phyloP scores from a whole-genome alignment of 2,888 invertebrate genomes.

The Xestia rhomboidea region DNA sequence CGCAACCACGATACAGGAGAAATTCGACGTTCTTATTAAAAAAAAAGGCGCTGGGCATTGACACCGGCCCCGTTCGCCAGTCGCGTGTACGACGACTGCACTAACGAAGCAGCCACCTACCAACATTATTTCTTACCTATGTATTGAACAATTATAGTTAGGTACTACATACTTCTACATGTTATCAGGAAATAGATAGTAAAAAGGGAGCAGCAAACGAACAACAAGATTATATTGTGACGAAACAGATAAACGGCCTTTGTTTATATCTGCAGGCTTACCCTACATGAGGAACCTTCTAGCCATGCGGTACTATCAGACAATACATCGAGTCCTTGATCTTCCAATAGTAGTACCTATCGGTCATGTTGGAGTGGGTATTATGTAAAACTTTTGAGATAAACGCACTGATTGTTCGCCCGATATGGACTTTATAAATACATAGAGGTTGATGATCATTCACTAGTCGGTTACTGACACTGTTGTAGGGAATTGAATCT shows the following conservation, averaged over 20 bases:
- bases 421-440: constrained; percentile 22
- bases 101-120: neutral
- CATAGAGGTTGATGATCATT: neutral
- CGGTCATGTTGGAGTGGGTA: constrained; percentile 41
- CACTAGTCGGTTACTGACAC: neutral
- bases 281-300: neutral
- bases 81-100: too few relatives aligned
- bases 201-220: constrained; percentile 9
- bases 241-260: neutral
- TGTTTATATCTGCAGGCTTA: neutral
- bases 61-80: neutral
- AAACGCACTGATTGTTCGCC: constrained; percentile 24
- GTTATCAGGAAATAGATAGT: constrained; percentile 7
- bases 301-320: neutral
- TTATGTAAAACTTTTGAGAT: constrained; percentile 52
- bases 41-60: too few relatives aligned
- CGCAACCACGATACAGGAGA: too few relatives aligned
- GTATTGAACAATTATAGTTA: neutral
- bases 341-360: constrained; percentile 39
- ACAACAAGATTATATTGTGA: constrained; percentile 1
- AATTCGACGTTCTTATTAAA: too few relatives aligned
- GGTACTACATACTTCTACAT: neutral
- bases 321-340: constrained; percentile 21
- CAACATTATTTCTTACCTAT: neutral
- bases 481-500: neutral